Evolutionary conservation across 2,888 invertebrate species (phyloP), one percentile per base, ranked within the genome.

Genomic region (Agonopterix alstromeriana): DNA sequence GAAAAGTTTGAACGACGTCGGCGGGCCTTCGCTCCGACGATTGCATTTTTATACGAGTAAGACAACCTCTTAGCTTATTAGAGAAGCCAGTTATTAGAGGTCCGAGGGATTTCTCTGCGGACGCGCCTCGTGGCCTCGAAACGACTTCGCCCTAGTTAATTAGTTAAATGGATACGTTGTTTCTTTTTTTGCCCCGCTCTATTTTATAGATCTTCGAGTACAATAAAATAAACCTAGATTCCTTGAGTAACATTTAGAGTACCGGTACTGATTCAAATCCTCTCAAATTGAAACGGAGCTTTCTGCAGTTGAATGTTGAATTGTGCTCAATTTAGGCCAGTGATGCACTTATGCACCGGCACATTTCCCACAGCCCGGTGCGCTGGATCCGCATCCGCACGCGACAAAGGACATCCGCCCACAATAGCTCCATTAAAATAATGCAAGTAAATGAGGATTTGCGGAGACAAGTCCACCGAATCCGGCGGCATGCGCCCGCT

Each of bases 381-480:
- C 73, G 58, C 78, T 70, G 77, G 77, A 69, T 76, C 70, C 69
- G 74, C 75, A 71, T 75, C 78, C 73, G 73, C 65, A 70, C 72
- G 67, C 77, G 82, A 88, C 86, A 87, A 86, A 87, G 85, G 84
- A 81, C 86, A 79, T 79, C 78, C 80, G 73, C 68, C 82, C 83
- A 88, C 88, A 87, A 88, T 88, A 73, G 83, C 82, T 86, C 86
- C 88, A 88, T 88, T 88, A 88, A 88, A 88, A 88, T 88, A 88
- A 88, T 87, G 87, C 86, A 86, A 87, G 87, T 87, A 88, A 87
- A 88, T 86, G 87, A 86, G 87, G 84, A 87, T 83, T 84, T 82
- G 83, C 77, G 79, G 82, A 81, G 82, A 77, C 77, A 77, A 75
- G 79, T 76, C 78, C 73, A 66, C 80, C 83, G 79, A 82, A 84